phyloP scores from a whole-genome alignment of 1,140 invertebrate genomes.

The Drosophila pallidifrons region DNA sequence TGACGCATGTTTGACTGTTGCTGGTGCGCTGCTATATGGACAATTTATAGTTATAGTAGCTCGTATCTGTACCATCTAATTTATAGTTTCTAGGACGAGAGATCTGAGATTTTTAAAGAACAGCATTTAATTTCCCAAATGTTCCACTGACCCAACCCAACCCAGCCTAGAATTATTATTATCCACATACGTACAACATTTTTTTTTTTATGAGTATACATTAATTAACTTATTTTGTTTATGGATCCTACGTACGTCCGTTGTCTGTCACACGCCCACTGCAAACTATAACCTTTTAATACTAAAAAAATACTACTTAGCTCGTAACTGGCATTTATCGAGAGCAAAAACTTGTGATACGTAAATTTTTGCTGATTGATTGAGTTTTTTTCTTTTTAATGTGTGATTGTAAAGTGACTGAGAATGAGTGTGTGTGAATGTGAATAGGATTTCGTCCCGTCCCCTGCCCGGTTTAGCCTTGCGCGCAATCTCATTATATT shows the following conservation, averaged over 20 bases:
- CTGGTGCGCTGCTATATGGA: conserved; percentile 62
- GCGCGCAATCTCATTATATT: conserved; percentile 76
- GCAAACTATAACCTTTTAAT: not conserved
- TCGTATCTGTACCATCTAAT: conserved; percentile 55
- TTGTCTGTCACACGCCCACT: conserved; percentile 34
- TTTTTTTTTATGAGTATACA: conserved; percentile 16
- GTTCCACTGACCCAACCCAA: conserved; percentile 33
- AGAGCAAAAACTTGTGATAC: conserved; percentile 61
- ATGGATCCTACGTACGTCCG: conserved; percentile 21
- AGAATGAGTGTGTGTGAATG: conserved; percentile 26
- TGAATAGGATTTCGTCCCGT: conserved; percentile 2
- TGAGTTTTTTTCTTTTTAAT: conserved; percentile 17
- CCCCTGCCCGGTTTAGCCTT: conserved; percentile 18
- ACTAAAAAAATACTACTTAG: conserved; percentile 5
- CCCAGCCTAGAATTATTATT: conserved; percentile 33
- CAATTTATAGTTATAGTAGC: conserved; percentile 41
- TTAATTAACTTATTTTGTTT: conserved; percentile 49
- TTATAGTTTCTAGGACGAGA: conserved; percentile 68
- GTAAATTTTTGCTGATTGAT: conserved; percentile 47
- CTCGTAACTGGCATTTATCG: conserved; percentile 58
- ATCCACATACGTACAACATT: conserved; percentile 16
- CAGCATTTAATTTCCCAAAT: conserved; percentile 54
- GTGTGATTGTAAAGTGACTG: conserved; percentile 38
- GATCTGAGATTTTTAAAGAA: conserved; percentile 65
- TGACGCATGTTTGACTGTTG: conserved; percentile 27